Evolutionary conservation across 2,113 vertebrate species (phyloP).

Genomic region (Odocoileus virginianus): DNA sequence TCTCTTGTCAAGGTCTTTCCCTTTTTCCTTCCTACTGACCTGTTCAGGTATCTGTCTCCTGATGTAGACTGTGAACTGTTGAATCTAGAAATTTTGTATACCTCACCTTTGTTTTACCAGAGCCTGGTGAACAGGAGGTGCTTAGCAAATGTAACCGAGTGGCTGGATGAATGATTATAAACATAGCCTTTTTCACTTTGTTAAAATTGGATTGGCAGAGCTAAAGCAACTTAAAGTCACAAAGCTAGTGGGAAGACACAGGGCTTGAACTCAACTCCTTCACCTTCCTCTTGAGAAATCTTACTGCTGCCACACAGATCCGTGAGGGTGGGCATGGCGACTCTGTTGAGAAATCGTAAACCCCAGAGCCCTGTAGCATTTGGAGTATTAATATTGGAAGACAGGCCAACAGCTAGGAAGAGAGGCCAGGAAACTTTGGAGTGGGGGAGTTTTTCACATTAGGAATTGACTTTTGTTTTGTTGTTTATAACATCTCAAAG

Average conservation of each 20-base stretch:
- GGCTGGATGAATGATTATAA: not conserved
- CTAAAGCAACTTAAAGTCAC: not conserved
- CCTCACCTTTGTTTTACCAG: not conserved
- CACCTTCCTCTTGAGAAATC: not conserved
- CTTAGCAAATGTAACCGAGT: not conserved
- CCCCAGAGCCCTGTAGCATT: rapidly evolving
- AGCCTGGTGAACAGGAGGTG: not conserved
- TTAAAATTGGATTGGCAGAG: not conserved
- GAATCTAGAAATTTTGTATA: not conserved
- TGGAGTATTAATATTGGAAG: not conserved
- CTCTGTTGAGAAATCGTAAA: not conserved
- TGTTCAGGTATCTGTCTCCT: not conserved
- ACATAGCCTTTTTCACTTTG: not conserved
- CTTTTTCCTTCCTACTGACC: not conserved
- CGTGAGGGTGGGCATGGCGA: rapidly evolving
- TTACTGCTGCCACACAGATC: not conserved
- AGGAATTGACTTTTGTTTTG: not conserved
- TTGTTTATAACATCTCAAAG: slow-evolving; percentile 8
- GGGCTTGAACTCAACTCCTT: not conserved
- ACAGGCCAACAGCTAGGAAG: not conserved
- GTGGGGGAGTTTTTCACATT: not conserved
- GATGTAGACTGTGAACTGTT: not conserved
- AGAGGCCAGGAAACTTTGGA: not conserved
- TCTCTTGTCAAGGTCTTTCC: not conserved
- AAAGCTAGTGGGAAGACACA: not conserved